These are phyloP conservation scores for Bradysia coprophila DNA, from an alignment of 1,140 invertebrate species.

Conservation along the genomic window DNA sequence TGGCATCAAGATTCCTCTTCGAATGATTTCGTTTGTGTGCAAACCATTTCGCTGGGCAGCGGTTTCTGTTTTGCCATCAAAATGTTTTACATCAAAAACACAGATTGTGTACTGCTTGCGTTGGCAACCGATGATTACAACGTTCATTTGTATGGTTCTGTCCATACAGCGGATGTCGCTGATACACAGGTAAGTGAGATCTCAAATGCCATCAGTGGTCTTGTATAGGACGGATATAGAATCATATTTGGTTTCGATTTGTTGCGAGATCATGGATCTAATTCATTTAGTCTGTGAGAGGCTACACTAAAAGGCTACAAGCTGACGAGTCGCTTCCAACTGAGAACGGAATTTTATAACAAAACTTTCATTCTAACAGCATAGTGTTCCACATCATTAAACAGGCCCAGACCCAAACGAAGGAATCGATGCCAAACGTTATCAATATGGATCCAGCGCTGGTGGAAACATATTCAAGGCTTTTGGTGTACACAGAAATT, in stretches of 20 bases:
- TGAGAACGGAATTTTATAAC: too few relatives aligned
- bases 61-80: conserved; percentile 39
- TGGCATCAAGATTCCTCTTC: conserved; percentile 31
- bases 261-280: too few relatives aligned
- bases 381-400: conserved; percentile 76
- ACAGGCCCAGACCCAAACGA: conserved; percentile 61
- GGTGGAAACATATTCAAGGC: conserved; percentile 84
- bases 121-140: conserved; percentile 54
- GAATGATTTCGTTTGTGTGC: conserved; percentile 27
- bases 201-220: too few relatives aligned
- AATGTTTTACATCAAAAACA: conserved; percentile 29
- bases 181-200: conserved; percentile 42
- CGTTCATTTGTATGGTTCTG: conserved; percentile 42
- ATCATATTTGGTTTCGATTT: too few relatives aligned
- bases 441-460: conserved; percentile 68
- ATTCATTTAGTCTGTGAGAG: too few relatives aligned
- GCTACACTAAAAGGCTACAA: too few relatives aligned
- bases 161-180: conserved; percentile 53
- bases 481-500: conserved; percentile 91
- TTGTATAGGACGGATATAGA: too few relatives aligned
- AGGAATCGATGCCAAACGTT: conserved; percentile 45
- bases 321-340: too few relatives aligned
- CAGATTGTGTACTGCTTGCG: conserved; percentile 35
- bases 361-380: conserved; percentile 21
- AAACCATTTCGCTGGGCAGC: conserved; percentile 34